Conservation (phyloP, 2,797 vertebrate species). For the Premnoplex brunnescens region DNA sequence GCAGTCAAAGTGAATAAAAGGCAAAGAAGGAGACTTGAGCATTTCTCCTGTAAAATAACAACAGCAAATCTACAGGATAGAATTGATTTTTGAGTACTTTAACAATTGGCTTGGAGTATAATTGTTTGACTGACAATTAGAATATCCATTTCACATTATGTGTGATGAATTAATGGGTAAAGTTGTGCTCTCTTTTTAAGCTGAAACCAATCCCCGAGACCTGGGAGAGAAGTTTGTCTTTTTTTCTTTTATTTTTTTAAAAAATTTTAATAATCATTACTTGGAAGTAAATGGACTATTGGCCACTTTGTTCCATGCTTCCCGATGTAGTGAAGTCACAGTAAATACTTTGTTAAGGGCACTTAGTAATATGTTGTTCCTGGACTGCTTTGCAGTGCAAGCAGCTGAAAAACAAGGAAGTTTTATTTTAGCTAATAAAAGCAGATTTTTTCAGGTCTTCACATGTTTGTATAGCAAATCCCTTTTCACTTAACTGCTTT, state of each 20-base stretch:
- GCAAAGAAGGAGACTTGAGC: not conserved
- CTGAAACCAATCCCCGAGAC: not conserved
- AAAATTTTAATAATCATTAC: not conserved
- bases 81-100: not conserved
- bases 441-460: not conserved
- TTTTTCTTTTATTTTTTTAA: not conserved
- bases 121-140: not conserved
- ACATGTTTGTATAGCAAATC: not conserved
- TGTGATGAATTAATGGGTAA: not conserved
- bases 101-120: not conserved
- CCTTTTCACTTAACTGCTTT: not conserved
- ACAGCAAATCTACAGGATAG: not conserved
- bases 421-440: not conserved
- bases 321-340: not conserved
- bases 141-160: not conserved
- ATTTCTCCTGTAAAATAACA: not conserved
- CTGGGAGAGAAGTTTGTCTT: not conserved
- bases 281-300: not conserved
- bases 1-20: not conserved
- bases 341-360: not conserved
- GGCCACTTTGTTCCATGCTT: not conserved
- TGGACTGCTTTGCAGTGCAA: not conserved
- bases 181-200: not conserved
- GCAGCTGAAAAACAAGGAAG: not conserved
- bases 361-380: not conserved